Percentiles rank a stretch among this genome's conserved stretches.
phyloP scores from a whole-genome alignment of 1,140 invertebrate genomes.

The Protaetia brevitarsis region DNA sequence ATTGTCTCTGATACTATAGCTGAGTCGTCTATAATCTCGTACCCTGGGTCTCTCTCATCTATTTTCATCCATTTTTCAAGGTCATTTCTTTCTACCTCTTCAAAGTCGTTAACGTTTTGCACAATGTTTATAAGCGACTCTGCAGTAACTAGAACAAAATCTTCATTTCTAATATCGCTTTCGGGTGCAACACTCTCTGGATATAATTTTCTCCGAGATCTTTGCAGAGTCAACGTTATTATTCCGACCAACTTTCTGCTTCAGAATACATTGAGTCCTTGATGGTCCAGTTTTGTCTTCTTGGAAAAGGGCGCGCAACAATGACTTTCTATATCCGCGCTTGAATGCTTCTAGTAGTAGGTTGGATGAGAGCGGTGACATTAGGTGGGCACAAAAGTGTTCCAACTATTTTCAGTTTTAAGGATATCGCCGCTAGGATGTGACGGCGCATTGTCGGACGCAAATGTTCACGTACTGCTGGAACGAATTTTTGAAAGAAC shows the following conservation, averaged over 20 bases:
- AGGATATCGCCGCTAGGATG: too few relatives aligned
- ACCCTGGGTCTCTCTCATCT: not conserved
- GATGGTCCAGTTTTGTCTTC: not conserved
- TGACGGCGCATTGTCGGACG: too few relatives aligned
- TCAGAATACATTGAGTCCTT: not conserved
- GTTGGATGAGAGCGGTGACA: too few relatives aligned
- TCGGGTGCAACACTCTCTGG: too few relatives aligned
- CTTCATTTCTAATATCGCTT: not conserved
- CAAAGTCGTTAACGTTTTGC: not conserved
- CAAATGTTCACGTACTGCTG: too few relatives aligned
- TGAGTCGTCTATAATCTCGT: not conserved
- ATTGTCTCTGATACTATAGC: too few relatives aligned
- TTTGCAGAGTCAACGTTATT: not conserved
- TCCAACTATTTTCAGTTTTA: too few relatives aligned
- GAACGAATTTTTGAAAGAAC: too few relatives aligned
- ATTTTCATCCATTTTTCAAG: not conserved
- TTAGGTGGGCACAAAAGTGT: too few relatives aligned
- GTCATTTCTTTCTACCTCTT: not conserved
- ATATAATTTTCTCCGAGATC: constrained; percentile 4
- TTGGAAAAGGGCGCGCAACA: not conserved
- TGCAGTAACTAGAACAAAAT: too few relatives aligned
- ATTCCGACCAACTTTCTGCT: not conserved
- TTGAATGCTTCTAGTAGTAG: constrained; percentile 22
- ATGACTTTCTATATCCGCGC: not conserved
- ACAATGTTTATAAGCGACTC: not conserved